Evolutionary conservation across 2,888 invertebrate species (phyloP).

Genomic region (Amiota mariae): DNA sequence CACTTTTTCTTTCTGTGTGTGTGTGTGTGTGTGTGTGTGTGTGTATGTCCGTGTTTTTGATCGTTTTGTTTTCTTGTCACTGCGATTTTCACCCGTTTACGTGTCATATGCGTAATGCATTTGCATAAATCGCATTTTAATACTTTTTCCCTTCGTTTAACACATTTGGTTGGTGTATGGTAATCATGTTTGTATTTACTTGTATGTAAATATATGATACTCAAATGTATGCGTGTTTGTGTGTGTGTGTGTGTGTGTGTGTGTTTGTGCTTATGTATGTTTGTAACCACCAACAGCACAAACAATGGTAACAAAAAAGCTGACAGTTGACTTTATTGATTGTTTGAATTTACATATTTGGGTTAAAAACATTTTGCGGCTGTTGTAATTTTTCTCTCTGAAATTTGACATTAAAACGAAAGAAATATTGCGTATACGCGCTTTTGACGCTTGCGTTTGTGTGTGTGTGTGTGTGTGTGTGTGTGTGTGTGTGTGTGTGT

Average conservation of each 20-base stretch:
- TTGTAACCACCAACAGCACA: not conserved
- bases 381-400: conserved; percentile 3
- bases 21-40: too few relatives aligned
- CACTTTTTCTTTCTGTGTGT: too few relatives aligned
- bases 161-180: not conserved
- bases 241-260: not conserved
- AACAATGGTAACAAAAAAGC: conserved; percentile 12
- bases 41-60: too few relatives aligned
- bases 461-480: too few relatives aligned
- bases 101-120: conserved; percentile 25
- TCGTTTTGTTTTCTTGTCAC: too few relatives aligned
- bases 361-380: not conserved
- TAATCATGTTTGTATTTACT: not conserved
- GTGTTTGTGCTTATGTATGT: not conserved
- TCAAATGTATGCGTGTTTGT: not conserved
- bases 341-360: conserved; percentile 23
- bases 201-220: not conserved
- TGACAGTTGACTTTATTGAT: conserved; percentile 26
- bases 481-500: too few relatives aligned
- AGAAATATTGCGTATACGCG: conserved; percentile 12
- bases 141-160: not conserved
- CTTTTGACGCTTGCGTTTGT: not conserved
- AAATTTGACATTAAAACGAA: not conserved
- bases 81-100: not conserved
- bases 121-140: conserved; percentile 25